phyloP scores from a whole-genome alignment of 2,888 invertebrate species.

The Melinaea menophilus region DNA sequence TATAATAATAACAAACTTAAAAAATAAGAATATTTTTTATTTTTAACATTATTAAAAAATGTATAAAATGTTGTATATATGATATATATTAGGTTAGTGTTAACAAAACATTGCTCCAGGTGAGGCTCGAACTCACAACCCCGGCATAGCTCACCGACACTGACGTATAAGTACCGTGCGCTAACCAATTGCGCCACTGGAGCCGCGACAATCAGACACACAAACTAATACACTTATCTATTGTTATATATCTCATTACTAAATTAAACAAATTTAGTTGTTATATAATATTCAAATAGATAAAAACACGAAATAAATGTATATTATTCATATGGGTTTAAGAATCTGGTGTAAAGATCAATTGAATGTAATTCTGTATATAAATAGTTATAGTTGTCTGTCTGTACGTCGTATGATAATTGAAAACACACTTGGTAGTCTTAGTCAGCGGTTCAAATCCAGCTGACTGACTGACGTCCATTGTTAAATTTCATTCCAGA shows the following conservation, averaged over 20 bases:
- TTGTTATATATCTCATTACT: background rate
- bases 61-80: background rate
- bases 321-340: no score
- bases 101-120: slow-evolving; percentile 85
- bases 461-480: no score
- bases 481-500: no score
- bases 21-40: background rate
- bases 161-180: slow-evolving; percentile 99
- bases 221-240: background rate
- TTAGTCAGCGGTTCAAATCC: no score
- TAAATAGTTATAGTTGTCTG: no score
- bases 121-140: slow-evolving; percentile 99
- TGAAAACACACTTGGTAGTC: no score
- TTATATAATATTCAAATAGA: no score
- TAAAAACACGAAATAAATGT: no score
- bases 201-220: slow-evolving; percentile 65
- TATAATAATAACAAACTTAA: background rate
- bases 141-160: slow-evolving; percentile 98
- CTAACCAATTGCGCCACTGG: slow-evolving; percentile 99
- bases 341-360: no score
- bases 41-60: background rate
- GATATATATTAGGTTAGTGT: background rate
- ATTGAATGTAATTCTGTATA: no score
- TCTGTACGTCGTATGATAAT: no score
- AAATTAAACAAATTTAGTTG: background rate